These are phyloP conservation scores for Sphaeridia pumilis DNA, from an alignment of 2,888 invertebrate species.

Conservation along the genomic window DNA sequence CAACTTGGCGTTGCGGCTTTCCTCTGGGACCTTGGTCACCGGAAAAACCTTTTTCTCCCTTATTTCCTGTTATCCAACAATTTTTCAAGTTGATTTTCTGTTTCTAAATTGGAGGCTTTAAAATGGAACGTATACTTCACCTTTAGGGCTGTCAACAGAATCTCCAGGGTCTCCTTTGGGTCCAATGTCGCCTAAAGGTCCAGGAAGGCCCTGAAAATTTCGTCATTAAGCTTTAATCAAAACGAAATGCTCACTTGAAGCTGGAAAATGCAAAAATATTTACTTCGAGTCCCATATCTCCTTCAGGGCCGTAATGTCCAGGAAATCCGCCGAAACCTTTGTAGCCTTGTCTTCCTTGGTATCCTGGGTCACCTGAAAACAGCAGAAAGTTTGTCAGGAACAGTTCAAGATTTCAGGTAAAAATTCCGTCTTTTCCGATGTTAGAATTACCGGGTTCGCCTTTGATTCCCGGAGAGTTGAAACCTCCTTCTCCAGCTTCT, in stretches of 20 bases:
- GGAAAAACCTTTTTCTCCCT: conserved; percentile 51
- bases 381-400: too few species aligned
- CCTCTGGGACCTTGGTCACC: conserved; percentile 49
- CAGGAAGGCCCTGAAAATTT: conserved; percentile 43
- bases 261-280: too few species aligned
- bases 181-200: conserved; percentile 42
- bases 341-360: conserved; percentile 10
- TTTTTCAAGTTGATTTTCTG: not conserved
- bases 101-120: too few species aligned
- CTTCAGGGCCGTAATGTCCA: conserved; percentile 19
- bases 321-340: conserved; percentile 25
- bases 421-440: too few species aligned
- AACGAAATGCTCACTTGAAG: too few species aligned
- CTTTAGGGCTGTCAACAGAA: conserved; percentile 38
- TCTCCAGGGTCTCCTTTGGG: conserved; percentile 43
- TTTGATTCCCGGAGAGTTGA: conserved; percentile 60
- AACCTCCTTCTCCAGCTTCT: conserved; percentile 64
- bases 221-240: too few species aligned
- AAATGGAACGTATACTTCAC: too few species aligned
- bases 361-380: conserved; percentile 12
- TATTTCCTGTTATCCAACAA: conserved; percentile 24
- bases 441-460: conserved; percentile 54
- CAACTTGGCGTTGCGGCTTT: too few species aligned
- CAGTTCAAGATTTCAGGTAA: too few species aligned
- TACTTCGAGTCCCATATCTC: conserved; percentile 5